Evolutionary conservation across 2,888 invertebrate genomes (phyloP).

Genomic region (Drosophila kambysellisi): DNA sequence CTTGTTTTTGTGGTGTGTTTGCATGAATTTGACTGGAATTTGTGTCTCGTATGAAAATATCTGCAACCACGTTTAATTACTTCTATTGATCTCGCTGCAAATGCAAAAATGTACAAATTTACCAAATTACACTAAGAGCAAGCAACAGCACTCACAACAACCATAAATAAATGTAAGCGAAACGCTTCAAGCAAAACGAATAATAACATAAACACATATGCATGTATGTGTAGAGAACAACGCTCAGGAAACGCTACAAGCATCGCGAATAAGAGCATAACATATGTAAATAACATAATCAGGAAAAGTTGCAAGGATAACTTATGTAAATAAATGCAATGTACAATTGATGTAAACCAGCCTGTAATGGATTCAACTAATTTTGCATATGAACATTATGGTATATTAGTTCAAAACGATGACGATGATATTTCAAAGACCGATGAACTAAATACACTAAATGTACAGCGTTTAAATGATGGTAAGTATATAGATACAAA

Average conservation of each 20-base stretch:
- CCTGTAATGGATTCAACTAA: constrained; percentile 51
- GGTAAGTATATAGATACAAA: constrained; percentile 16
- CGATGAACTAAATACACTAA: constrained; percentile 74
- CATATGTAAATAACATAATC: background rate
- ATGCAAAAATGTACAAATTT: constrained; percentile 8
- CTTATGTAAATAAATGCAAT: constrained; percentile 78
- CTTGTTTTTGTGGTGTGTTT: background rate
- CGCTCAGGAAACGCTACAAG: background rate
- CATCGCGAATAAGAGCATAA: background rate
- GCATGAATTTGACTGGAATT: background rate
- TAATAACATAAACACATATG: background rate
- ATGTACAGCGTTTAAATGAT: constrained; percentile 72
- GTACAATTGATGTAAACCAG: constrained; percentile 86
- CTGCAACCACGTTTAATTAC: background rate
- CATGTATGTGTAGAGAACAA: background rate
- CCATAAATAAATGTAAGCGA: background rate
- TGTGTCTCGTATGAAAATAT: background rate
- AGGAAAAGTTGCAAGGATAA: background rate
- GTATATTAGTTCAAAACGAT: constrained; percentile 81
- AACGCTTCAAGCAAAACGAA: background rate
- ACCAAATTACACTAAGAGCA: background rate
- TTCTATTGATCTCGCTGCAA: background rate
- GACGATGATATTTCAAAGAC: constrained; percentile 53
- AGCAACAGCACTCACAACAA: background rate
- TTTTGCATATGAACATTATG: constrained; percentile 80